Conservation (phyloP, 2,797 vertebrate genomes). For the Poecilia gillii region DNA sequence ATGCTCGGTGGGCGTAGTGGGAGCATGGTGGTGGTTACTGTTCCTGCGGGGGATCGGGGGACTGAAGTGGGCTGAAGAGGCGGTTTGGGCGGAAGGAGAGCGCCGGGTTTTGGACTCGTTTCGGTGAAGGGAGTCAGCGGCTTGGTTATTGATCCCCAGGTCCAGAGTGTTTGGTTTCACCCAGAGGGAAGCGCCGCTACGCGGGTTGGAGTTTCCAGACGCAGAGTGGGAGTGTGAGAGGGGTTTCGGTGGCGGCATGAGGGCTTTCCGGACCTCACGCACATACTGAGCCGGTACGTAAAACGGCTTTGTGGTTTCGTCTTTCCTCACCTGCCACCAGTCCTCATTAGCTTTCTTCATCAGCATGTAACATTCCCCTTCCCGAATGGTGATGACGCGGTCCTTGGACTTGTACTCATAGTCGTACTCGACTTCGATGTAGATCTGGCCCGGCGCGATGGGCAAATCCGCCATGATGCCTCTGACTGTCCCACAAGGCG, state of each 20-base stretch:
- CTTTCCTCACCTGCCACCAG: slow-evolving; percentile 96
- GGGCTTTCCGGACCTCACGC: slow-evolving; percentile 91
- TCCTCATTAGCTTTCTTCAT: slow-evolving; percentile 95
- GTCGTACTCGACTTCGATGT: slow-evolving; percentile 95
- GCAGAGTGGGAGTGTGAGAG: slow-evolving; percentile 10
- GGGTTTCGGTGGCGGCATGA: slow-evolving; percentile 91
- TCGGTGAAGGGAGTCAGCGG: slow-evolving; percentile 86
- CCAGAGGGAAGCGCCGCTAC: slow-evolving; percentile 45
- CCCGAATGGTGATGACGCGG: slow-evolving; percentile 88
- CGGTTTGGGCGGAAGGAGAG: slow-evolving; percentile 74
- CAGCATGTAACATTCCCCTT: slow-evolving; percentile 93
- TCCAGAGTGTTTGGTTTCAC: slow-evolving; percentile 71
- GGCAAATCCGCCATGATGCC: slow-evolving; percentile 88
- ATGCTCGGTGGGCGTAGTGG: slow-evolving; percentile 45
- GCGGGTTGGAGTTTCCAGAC: slow-evolving; percentile 19
- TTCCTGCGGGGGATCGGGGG: slow-evolving; percentile 80
- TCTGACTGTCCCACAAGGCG: slow-evolving; percentile 48
- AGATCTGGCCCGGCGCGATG: slow-evolving; percentile 84
- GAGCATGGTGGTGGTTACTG: slow-evolving; percentile 82
- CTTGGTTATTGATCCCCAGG: slow-evolving; percentile 63
- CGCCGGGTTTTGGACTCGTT: slow-evolving; percentile 85
- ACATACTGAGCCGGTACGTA: slow-evolving; percentile 97
- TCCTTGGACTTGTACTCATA: slow-evolving; percentile 95
- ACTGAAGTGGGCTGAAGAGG: slow-evolving; percentile 77
- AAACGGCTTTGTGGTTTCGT: slow-evolving; percentile 89